phyloP scores from a whole-genome alignment of 2,113 vertebrate species.

The Myocastor coypus region DNA sequence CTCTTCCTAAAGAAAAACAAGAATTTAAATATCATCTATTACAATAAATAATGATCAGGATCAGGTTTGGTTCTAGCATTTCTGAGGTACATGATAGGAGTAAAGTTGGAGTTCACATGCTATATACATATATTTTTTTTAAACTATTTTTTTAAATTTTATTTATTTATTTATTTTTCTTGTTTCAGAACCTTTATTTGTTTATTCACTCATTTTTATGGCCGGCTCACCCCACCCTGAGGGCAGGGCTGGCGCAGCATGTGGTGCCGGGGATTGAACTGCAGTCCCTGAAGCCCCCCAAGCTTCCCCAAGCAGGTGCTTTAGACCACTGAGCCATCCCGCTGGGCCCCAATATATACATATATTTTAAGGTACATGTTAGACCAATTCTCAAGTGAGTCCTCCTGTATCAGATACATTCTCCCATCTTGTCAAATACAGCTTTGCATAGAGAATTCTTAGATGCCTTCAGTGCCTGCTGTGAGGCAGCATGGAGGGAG shows the following conservation, averaged over 20 bases:
- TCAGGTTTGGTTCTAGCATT: neutral
- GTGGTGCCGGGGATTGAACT: no score
- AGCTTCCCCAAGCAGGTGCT: no score
- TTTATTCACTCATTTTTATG: no score
- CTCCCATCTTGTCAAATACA: slow-evolving; percentile 14
- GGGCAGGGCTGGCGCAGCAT: no score
- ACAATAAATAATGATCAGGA: slow-evolving; percentile 4
- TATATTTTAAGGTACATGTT: slow-evolving; percentile 28
- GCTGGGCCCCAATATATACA: no score
- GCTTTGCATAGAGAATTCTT: neutral
- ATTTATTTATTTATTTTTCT: no score
- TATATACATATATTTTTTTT: neutral
- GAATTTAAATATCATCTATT: neutral
- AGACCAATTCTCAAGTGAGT: neutral
- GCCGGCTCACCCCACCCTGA: no score
- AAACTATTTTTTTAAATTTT: no score
- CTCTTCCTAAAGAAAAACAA: slow-evolving; percentile 38
- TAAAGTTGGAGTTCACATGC: neutral
- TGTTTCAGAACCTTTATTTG: no score
- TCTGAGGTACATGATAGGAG: neutral
- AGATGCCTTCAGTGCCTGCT: neutral
- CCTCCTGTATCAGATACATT: neutral
- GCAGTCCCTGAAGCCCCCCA: no score
- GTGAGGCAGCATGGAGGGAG: neutral
- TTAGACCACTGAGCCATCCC: no score